Evolutionary conservation across 2,113 vertebrate species (phyloP).

Genomic region (Cricetomys ansorgei): DNA sequence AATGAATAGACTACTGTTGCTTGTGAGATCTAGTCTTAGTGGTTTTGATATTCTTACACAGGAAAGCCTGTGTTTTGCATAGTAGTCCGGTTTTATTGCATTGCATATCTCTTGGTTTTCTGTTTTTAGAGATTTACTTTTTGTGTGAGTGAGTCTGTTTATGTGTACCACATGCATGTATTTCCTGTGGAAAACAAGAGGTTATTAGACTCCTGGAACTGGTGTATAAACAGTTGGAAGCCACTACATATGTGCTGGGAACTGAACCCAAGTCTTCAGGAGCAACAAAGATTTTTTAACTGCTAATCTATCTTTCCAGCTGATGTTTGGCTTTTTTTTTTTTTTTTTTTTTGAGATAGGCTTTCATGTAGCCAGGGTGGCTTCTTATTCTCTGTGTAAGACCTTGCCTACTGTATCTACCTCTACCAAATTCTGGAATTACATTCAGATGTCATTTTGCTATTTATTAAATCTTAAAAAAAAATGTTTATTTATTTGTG

Average conservation of each 20-base stretch:
- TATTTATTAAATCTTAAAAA: not conserved
- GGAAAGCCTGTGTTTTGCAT: not conserved
- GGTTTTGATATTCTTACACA: not conserved
- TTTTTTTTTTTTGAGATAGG: not conserved
- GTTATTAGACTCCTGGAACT: not conserved
- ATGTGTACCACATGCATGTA: not conserved
- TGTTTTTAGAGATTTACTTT: not conserved
- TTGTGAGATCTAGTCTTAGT: not conserved
- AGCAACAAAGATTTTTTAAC: not conserved
- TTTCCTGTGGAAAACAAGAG: not conserved
- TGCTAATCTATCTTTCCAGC: not conserved
- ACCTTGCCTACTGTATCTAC: not conserved
- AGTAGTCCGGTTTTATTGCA: not conserved
- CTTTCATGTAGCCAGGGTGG: not conserved
- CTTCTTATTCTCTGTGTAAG: not conserved
- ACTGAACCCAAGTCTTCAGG: not conserved
- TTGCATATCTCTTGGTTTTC: not conserved
- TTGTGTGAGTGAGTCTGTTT: not conserved
- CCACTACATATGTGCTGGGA: not conserved
- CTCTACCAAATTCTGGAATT: not conserved
- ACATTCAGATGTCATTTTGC: not conserved
- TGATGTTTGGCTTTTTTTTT: not conserved
- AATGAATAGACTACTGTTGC: not conserved
- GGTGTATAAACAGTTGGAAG: not conserved
- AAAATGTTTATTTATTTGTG: not conserved